Evolutionary conservation across 1,140 invertebrate genomes (phyloP), one percentile per base, ranked within the genome.

Genomic region (Ceratoteleas bidentatus): DNA sequence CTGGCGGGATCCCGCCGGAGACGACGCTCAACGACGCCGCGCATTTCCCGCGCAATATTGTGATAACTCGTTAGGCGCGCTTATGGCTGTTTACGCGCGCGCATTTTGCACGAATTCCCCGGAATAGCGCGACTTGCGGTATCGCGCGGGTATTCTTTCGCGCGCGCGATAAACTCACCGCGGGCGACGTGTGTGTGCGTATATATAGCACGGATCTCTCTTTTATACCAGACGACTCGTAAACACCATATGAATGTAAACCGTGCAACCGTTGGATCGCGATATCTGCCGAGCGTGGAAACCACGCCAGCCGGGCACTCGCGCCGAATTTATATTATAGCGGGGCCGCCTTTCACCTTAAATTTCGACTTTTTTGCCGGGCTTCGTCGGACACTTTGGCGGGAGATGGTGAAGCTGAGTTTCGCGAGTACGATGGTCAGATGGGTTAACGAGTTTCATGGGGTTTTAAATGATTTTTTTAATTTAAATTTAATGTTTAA

Each of bases 201-300:
- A 69, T 74, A 74, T 69, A 73, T 72, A 74, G 47, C 62, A 77
- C 57, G 57, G 76, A 79, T 81, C 70, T 83, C 73, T 80, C 72
- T 77, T 84, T 85, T 79, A 75, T 84, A 81, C 64, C 64, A 80
- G 72, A 60, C 75, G 62, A 83, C 80, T 85, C 83, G 81, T 85
- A 83, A 85, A 86, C 85, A 85, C 81, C 74, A 70, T 76, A 81
- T 83, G 78, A 86, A 83, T 83, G 83, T 85, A 83, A 83, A 86
- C 84, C 83, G 74, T 60, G 50, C 61, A 56, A 62, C 64, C 64
- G 77, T 74, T 82, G 75, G 57, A 77, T 75, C 58, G 54, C 56
- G 58, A 57, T 80, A 83, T 85, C 81, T 78, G 74, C 64, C 58
- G 64, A 43, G 61, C 50, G 65, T 66, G 66, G 58, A 81, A 81